Evolutionary conservation across 2,797 vertebrate genomes (phyloP).

Genomic region (Mareca strepera): DNA sequence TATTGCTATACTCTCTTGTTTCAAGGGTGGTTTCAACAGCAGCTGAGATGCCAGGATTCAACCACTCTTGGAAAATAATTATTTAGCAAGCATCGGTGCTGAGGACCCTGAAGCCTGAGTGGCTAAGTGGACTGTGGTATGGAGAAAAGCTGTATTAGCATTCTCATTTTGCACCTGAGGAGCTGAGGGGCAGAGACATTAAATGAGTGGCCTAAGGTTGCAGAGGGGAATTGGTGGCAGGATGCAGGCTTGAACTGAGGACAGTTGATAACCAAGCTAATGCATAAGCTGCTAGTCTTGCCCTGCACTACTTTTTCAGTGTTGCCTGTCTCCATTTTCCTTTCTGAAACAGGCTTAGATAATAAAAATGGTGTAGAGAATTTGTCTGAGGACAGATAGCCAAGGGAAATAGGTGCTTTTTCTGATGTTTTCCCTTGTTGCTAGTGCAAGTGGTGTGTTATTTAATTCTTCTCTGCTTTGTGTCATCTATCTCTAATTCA

Average conservation of each 20-base stretch:
- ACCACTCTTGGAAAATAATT: not conserved
- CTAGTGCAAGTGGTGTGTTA: not conserved
- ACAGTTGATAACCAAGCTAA: not conserved
- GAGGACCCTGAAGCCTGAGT: not conserved
- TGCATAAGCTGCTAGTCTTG: not conserved
- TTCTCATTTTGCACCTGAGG: conserved; percentile 22
- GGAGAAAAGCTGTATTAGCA: conserved; percentile 17
- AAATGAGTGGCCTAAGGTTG: conserved; percentile 46
- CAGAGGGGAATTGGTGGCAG: conserved; percentile 39
- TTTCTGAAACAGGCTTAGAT: not conserved
- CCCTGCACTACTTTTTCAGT: not conserved
- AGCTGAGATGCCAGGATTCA: not conserved
- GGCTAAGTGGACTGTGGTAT: not conserved
- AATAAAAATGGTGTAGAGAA: not conserved
- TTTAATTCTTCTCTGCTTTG: not conserved
- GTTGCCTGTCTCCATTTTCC: not conserved
- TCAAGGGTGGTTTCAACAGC: not conserved
- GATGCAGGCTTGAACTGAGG: conserved; percentile 25
- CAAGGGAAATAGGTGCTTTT: not conserved
- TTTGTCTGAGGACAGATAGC: not conserved
- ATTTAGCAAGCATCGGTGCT: not conserved
- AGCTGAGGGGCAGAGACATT: conserved; percentile 38
- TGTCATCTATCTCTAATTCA: not conserved
- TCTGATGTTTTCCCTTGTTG: not conserved
- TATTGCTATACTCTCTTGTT: not conserved